Base-by-base conservation (phyloP, 1,140 invertebrate genomes). In the Euura saliciscinereae region DNA sequence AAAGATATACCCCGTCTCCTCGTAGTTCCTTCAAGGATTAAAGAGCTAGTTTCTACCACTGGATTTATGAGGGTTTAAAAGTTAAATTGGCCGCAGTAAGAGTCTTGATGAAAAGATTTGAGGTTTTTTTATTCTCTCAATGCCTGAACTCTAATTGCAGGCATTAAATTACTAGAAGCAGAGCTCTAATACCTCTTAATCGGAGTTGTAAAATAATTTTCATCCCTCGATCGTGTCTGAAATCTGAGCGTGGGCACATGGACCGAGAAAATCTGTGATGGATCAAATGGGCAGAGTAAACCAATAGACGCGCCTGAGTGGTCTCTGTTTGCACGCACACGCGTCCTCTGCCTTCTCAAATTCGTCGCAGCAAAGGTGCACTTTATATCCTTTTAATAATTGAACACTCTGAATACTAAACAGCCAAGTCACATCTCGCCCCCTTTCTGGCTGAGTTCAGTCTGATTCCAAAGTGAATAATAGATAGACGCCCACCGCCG, bases 401-500 rank as follows among this genome's bases (percentile, higher is more conserved):
- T 28, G 28, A 67, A 67, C 42, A 28, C 66, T 3, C 13, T 67
- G 66, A 67, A 67, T 67, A 67, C 28, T 67, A 42, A 67, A 67
- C 28, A 28, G 13, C 28, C 42, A 28, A 67, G 13, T 44, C 43
- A 67, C 43, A 28, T 44, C 43, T 67, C 28, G 42, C 8, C 4
- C 66, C 66, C 66, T 44, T 28, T 44, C 3, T 11, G 8, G 43
- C 43, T 67, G 8, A 28, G 28, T 67, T 67, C 66, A n/a, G 8
- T n/a, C 66, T 8, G 66, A 67, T 67, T 67, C 43, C 43, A 67
- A 3, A 8, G 8, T 67, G 66, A 67, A 67, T 67, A 67, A 67
- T 67, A 4, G 11, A 67, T 28, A 28, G 28, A 28, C 28, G 28
- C 28, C 28, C 28, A 28, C 28, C 28, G 28, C 28, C 28, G 28